Conservation (phyloP, 2,888 invertebrate species). For the Pasiphila rectangulata region DNA sequence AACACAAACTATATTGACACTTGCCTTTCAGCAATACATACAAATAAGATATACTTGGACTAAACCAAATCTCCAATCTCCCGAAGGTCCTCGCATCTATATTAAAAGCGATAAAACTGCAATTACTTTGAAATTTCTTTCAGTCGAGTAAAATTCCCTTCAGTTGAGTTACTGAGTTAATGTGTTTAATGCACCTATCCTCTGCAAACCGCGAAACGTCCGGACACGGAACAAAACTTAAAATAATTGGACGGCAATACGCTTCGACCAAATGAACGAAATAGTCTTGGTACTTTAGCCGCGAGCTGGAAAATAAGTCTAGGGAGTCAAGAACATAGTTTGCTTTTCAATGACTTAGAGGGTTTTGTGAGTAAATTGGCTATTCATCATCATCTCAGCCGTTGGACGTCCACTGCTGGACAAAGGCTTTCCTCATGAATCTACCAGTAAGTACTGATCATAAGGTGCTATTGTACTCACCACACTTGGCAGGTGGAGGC, state of each 20-base stretch:
- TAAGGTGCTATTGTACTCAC: too few relatives aligned
- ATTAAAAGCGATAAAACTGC: slow-evolving; percentile 47
- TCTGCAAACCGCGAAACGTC: slow-evolving; percentile 66
- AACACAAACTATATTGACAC: too few relatives aligned
- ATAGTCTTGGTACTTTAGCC: slow-evolving; percentile 48
- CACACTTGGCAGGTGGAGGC: too few relatives aligned
- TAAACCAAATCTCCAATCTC: slow-evolving; percentile 1
- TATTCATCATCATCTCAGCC: too few relatives aligned
- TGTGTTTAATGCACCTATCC: slow-evolving; percentile 37
- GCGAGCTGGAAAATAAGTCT: not conserved
- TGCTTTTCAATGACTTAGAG: too few relatives aligned
- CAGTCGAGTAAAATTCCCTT: slow-evolving; percentile 46
- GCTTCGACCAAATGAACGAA: slow-evolving; percentile 46
- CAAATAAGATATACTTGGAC: not conserved
- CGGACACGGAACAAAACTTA: slow-evolving; percentile 79
- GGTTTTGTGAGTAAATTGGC: too few relatives aligned
- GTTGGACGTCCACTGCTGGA: too few relatives aligned
- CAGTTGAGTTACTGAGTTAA: slow-evolving; percentile 57
- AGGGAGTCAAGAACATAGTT: too few relatives aligned
- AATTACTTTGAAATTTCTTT: slow-evolving; percentile 55
- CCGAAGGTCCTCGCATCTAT: slow-evolving; percentile 12
- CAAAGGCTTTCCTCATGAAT: too few relatives aligned
- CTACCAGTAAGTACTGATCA: too few relatives aligned
- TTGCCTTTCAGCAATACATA: too few relatives aligned
- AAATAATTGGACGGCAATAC: slow-evolving; percentile 76